Conservation (phyloP, 2,113 vertebrate species). For the Neodontobutis hainanensis region DNA sequence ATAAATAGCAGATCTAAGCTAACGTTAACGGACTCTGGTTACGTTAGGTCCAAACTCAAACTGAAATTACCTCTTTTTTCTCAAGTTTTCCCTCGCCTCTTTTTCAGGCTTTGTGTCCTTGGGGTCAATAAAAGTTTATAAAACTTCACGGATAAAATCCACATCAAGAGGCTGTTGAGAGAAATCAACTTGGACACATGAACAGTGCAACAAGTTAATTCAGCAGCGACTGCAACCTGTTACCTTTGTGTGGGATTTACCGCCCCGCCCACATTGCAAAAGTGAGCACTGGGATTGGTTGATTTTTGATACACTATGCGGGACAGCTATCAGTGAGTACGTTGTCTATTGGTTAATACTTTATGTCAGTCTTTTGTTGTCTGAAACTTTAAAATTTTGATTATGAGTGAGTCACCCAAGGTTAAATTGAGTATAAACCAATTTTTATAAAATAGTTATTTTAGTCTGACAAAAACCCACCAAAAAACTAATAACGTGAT, state of each 20-base stretch:
- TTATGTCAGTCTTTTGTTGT: constrained; percentile 21
- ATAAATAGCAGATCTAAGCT: not conserved
- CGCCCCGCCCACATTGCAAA: constrained; percentile 61
- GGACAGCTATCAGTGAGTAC: not conserved
- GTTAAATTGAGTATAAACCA: not conserved
- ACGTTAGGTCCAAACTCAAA: constrained; percentile 15
- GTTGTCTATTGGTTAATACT: constrained; percentile 45
- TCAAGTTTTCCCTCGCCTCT: constrained; percentile 22
- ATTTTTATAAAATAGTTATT: not conserved
- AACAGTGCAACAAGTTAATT: constrained; percentile 56
- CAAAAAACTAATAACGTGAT: not conserved
- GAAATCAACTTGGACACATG: constrained; percentile 2
- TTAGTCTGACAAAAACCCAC: not conserved
- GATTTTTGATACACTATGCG: constrained; percentile 18
- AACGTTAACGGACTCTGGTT: constrained; percentile 1
- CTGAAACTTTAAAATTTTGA: not conserved
- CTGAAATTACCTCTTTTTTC: constrained; percentile 58
- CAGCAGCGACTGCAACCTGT: constrained; percentile 74
- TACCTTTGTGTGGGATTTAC: constrained; percentile 73
- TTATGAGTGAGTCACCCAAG: not conserved
- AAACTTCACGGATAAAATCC: constrained; percentile 16
- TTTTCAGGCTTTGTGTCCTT: not conserved
- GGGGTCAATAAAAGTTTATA: not conserved
- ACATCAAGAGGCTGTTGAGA: constrained; percentile 18
- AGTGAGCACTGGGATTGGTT: constrained; percentile 60